These are phyloP conservation scores for Alaudala cheleensis DNA, from an alignment of 2,113 vertebrate genomes.

Conservation along the genomic window DNA sequence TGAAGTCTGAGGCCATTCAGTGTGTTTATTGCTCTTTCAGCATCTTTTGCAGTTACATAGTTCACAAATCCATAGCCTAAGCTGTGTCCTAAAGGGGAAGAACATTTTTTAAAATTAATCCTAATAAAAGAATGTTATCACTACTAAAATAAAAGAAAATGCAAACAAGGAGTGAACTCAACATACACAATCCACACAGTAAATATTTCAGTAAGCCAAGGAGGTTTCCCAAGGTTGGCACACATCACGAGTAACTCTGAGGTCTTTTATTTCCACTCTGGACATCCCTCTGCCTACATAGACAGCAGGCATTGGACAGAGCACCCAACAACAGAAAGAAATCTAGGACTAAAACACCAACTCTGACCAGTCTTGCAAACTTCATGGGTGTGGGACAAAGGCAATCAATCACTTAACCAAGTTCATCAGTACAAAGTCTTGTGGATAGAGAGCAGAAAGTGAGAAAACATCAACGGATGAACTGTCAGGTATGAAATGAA, in stretches of 20 bases:
- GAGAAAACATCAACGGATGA: accelerated
- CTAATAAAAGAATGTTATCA: not conserved
- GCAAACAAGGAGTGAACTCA: not conserved
- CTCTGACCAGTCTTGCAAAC: not conserved
- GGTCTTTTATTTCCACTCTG: not conserved
- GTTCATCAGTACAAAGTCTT: not conserved
- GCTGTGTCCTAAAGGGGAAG: constrained; percentile 92
- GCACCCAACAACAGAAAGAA: not conserved
- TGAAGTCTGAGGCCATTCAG: constrained; percentile 99
- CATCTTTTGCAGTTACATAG: constrained; percentile 98
- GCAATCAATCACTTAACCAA: not conserved
- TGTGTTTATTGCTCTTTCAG: constrained; percentile 98
- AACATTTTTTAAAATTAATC: not conserved
- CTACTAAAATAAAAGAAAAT: not conserved
- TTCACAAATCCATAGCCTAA: constrained; percentile 99
- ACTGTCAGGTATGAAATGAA: not conserved
- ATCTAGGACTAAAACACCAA: not conserved
- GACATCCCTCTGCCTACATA: not conserved
- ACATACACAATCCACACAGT: not conserved
- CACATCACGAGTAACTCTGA: accelerated
- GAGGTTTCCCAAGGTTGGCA: not conserved
- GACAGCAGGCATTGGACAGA: not conserved
- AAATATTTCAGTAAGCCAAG: not conserved
- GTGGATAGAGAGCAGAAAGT: not conserved
- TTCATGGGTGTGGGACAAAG: not conserved